Base-by-base conservation (phyloP, 2,113 vertebrate species). In the Dipodomys stephensi region DNA sequence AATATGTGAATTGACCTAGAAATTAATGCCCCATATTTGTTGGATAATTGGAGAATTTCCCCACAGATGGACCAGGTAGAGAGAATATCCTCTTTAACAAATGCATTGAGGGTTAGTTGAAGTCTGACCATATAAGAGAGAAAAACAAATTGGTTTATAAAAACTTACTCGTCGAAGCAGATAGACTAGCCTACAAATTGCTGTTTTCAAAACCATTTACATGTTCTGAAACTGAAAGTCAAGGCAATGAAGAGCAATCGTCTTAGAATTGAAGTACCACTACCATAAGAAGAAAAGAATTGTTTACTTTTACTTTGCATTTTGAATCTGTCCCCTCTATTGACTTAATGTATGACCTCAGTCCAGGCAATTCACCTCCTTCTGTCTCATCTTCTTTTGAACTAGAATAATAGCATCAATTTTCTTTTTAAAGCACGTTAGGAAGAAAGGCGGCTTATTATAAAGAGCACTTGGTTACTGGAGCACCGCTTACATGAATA, bases 341-440 rank as follows among this genome's bases (percentile, higher is more conserved):
- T 96, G 78, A 89, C 76, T 93, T 90, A 80, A 81, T 80, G 11
- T 62, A 19, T 83, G 68, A 92, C 65, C 69, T 72, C 68, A 71
- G 76, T 65, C 49, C 32, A 85, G 27, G 71, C 25, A 83, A 72
- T 73, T 96, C 87, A 80, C 19, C 62, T 92, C 22, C 65, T 11
- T 92, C 72, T 64, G 22, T 44, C 57, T 94, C 83, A 32, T 78
- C 39, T n/a, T 87, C 20, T 95, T 95, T 83, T 80, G 60, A 95
- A 91, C 68, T 68, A 88, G 49, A 85, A 90, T 87, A 96, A 96
- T 92, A 92, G 74, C 49, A 94, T 67, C 68, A 73, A 65, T 83
- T 96, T 95, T 86, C 81, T 87, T 88, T 92, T 92, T 57, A 92
- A 92, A 78, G 39, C 49, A 74, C 76, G 44, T 57, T 91, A 79